phyloP scores from a whole-genome alignment of 1,140 invertebrate species.

The Trissolcus basalis region DNA sequence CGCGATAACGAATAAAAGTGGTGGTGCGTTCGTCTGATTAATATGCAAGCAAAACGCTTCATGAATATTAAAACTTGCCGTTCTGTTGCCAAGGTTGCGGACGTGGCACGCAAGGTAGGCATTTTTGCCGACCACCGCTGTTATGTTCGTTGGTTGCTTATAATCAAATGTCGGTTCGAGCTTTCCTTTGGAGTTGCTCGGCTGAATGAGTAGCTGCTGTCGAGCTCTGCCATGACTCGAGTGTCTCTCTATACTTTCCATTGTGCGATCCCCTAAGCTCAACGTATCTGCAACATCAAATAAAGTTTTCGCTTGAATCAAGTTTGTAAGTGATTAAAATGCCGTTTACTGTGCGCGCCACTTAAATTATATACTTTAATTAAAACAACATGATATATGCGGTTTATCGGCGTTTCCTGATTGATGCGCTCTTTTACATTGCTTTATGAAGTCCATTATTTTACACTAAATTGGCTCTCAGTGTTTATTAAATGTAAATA shows the following conservation, averaged over 20 bases:
- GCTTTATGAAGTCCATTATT: no score
- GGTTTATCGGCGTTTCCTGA: no score
- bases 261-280: constrained; percentile 71
- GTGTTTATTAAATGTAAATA: no score
- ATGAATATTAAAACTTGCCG: constrained; percentile 78
- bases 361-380: no score
- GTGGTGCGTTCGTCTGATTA: constrained; percentile 37
- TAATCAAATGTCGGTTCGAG: constrained; percentile 84
- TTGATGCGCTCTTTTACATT: no score
- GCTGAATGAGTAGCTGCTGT: constrained; percentile 71
- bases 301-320: constrained; percentile 42
- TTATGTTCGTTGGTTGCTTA: constrained; percentile 85
- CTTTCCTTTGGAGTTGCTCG: constrained; percentile 66
- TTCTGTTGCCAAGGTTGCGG: constrained; percentile 86
- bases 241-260: constrained; percentile 69
- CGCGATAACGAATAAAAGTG: constrained; percentile 31
- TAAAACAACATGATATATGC: no score
- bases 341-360: no score
- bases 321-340: constrained; percentile 24
- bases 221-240: constrained; percentile 67
- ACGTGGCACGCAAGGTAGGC: constrained; percentile 88
- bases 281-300: constrained; percentile 70
- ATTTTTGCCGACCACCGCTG: constrained; percentile 86
- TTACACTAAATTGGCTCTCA: no score
- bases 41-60: constrained; percentile 50